Percentiles rank a stretch among this genome's conserved stretches.
phyloP scores from a whole-genome alignment of 2,113 vertebrate species.

The Misgurnus anguillicaudatus region DNA sequence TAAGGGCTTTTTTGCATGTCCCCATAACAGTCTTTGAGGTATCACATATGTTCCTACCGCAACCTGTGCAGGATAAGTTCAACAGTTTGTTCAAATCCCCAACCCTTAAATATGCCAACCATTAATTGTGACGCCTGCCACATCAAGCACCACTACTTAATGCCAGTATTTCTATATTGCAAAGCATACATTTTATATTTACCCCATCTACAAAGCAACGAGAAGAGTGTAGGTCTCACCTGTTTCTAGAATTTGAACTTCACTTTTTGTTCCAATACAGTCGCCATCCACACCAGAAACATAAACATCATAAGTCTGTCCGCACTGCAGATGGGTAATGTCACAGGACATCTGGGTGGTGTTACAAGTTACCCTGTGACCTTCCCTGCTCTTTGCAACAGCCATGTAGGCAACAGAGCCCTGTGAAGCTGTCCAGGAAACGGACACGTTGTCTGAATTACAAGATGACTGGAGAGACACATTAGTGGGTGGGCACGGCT shows the following conservation, averaged over 20 bases:
- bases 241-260: slow-evolving; percentile 56
- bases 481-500: slow-evolving; percentile 70
- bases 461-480: slow-evolving; percentile 65
- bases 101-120: too few relatives aligned
- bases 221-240: slow-evolving; percentile 56
- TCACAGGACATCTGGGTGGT: slow-evolving; percentile 64
- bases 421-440: slow-evolving; percentile 69
- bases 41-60: too few relatives aligned
- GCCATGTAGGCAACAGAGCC: slow-evolving; percentile 68
- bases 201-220: not conserved
- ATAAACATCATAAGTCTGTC: slow-evolving; percentile 69
- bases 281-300: slow-evolving; percentile 61
- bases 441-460: slow-evolving; percentile 58
- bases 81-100: too few relatives aligned
- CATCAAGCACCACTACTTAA: too few relatives aligned
- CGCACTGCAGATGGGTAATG: slow-evolving; percentile 68
- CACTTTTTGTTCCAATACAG: slow-evolving; percentile 69
- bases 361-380: slow-evolving; percentile 62
- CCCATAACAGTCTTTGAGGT: too few relatives aligned
- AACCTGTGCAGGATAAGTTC: too few relatives aligned
- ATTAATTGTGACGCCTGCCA: too few relatives aligned
- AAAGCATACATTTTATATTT: not conserved
- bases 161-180: too few relatives aligned
- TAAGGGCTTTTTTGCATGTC: too few relatives aligned
- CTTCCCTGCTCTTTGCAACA: slow-evolving; percentile 57